Evolutionary conservation across 92 coral and sea anemone species (phyloP), one percentile per base, ranked within the genome.

Genomic region (Parazoanthus swiftii): DNA sequence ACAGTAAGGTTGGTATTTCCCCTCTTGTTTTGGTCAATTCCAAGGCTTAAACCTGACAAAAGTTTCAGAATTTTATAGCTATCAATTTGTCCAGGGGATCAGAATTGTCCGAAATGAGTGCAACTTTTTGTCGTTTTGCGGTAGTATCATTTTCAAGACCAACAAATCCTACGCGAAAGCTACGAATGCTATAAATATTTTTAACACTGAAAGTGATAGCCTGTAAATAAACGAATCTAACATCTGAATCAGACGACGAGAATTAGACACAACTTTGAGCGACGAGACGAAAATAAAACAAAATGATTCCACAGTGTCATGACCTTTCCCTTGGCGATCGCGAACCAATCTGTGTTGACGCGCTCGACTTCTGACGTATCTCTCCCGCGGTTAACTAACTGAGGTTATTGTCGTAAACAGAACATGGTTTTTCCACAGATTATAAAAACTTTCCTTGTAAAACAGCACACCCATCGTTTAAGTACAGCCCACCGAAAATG

Each of bases 401-500:
- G n/a, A 20, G 43, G 70, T 15, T 43, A 44, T 71, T 71, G 87
- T 84, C 87, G 21, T 44, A 29, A 15, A 72, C 2, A 50, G 25
- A 3, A 54, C 68, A 84, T 9, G 51, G 26, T 36, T n/a, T 80
- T 84, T 68, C 2, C 35, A 43, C 38, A 6, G 56, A 14, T 71
- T 70, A 23, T n/a, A 72, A 33, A 54, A 35, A 26, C 65, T 71
- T 21, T 26, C 6, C 43, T 84, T 71, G 44, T 50, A 71, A 84
- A 84, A 71, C 87, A 84, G 79, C 67, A 29, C 65, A 42, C 51
- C 87, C 33, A 73, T 72, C 75, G 87, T 72, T 71, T 70, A 68
- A 84, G 87, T 29, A 84, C 87, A 73, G 68, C 79, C 87, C 78
- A 84, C 87, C 36, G 26, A 72, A 84, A 70, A 84, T 71, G 87